phyloP scores from a whole-genome alignment of 2,888 invertebrate genomes.

The Lumbricus terrestris region DNA sequence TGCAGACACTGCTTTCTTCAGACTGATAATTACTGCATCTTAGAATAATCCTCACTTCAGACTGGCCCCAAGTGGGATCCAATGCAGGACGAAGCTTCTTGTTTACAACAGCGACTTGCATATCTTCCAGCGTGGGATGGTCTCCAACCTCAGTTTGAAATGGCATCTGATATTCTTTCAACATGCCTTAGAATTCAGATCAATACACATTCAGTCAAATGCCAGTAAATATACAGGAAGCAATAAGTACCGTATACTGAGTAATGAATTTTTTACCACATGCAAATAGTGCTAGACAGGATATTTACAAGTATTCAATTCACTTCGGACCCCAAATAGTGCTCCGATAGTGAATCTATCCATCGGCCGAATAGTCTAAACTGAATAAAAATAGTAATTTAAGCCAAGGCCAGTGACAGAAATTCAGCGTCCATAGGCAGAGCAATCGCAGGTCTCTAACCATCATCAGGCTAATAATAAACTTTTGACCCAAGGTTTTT shows the following conservation, averaged over 20 bases:
- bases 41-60: conserved; percentile 50
- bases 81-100: conserved; percentile 83
- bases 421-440: too few species aligned
- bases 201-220: background rate
- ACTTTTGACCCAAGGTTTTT: background rate
- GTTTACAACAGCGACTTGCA: conserved; percentile 93
- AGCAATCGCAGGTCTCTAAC: too few species aligned
- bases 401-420: too few species aligned
- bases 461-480: too few species aligned
- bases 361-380: too few species aligned
- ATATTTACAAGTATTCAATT: too few species aligned
- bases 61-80: conserved; percentile 77
- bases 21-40: background rate
- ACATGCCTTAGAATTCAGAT: background rate
- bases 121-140: conserved; percentile 55
- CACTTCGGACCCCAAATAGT: too few species aligned
- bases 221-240: background rate
- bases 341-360: too few species aligned
- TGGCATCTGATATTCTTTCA: conserved; percentile 80
- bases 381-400: too few species aligned
- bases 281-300: too few species aligned
- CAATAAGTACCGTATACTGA: background rate
- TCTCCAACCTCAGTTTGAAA: conserved; percentile 55
- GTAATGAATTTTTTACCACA: background rate
- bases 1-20: background rate